Evolutionary conservation across 2,113 vertebrate species (phyloP).

Genomic region (Anhinga anhinga): DNA sequence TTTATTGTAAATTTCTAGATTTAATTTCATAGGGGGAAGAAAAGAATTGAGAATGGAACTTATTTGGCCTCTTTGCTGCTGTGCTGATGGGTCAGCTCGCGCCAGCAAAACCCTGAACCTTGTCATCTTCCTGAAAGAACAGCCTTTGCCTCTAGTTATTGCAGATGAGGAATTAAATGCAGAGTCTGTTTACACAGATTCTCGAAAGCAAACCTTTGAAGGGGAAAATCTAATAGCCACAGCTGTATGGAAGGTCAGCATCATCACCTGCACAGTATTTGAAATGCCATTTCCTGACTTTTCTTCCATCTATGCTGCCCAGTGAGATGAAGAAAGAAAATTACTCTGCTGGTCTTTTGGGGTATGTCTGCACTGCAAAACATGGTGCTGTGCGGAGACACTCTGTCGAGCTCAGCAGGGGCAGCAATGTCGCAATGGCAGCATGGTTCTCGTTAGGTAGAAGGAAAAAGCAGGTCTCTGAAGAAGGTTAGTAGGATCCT

Average conservation of each 20-base stretch:
- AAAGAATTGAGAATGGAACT: background rate
- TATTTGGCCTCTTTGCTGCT: background rate
- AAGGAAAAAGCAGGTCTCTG: background rate
- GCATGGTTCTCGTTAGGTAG: fast-evolving
- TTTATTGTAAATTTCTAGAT: background rate
- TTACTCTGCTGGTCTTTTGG: background rate
- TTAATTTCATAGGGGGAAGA: background rate
- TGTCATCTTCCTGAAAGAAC: background rate
- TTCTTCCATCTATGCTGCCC: background rate
- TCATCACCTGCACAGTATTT: background rate
- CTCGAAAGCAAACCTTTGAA: background rate
- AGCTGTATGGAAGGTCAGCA: background rate
- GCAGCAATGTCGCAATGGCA: background rate
- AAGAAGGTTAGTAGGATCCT: background rate
- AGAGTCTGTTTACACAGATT: background rate
- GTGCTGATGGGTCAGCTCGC: background rate
- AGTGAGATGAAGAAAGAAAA: background rate
- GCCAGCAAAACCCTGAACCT: background rate
- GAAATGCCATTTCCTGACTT: background rate
- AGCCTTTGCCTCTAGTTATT: background rate
- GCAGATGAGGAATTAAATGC: background rate
- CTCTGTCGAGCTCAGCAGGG: background rate
- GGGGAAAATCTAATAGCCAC: background rate
- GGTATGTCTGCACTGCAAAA: background rate
- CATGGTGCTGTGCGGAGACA: background rate